These are phyloP conservation scores for Saimiri boliviensis DNA, from an alignment of 2,113 vertebrate genomes.

Conservation along the genomic window DNA sequence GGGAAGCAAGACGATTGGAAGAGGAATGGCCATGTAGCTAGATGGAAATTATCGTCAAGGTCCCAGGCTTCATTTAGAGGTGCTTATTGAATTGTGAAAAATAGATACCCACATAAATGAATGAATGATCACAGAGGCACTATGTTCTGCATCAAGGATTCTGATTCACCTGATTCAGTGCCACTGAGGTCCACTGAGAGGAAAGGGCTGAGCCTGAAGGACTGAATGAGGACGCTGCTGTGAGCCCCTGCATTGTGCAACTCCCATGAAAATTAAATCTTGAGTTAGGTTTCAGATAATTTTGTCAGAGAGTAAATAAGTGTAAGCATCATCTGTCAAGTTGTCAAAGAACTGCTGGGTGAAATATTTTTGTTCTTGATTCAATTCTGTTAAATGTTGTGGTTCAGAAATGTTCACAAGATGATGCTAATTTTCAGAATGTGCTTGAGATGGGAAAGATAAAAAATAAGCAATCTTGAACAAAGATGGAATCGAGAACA, in stretches of 20 bases:
- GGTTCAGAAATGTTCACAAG: slow-evolving; percentile 57
- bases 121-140: not conserved
- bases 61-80: not conserved
- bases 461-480: slow-evolving; percentile 6
- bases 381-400: slow-evolving; percentile 59
- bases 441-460: slow-evolving; percentile 48
- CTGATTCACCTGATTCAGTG: not conserved
- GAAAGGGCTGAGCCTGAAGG: not conserved
- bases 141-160: not conserved
- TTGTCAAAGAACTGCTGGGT: slow-evolving; percentile 54
- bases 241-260: not conserved
- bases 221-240: not conserved
- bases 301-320: slow-evolving; percentile 54
- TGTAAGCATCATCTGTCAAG: slow-evolving; percentile 69
- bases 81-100: not conserved
- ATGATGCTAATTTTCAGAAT: slow-evolving; percentile 61
- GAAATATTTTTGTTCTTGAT: slow-evolving; percentile 76
- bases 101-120: not conserved
- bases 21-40: too few relatives aligned
- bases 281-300: not conserved
- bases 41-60: not conserved
- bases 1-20: not conserved
- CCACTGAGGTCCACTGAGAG: not conserved
- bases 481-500: not conserved
- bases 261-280: not conserved